Evolutionary conservation across 1,140 invertebrate genomes (phyloP).

Genomic region (Halesus radiatus): DNA sequence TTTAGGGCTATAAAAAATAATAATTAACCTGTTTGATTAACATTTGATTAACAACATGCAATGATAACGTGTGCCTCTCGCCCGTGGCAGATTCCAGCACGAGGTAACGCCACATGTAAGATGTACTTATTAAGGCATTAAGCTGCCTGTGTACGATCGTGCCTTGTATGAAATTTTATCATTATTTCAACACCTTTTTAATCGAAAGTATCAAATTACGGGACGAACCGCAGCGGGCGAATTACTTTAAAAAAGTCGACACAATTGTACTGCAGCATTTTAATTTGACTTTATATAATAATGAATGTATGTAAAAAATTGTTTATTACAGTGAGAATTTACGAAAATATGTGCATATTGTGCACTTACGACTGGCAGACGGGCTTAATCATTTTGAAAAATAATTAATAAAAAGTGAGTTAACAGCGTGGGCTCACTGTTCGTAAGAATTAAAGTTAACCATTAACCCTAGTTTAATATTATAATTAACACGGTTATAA

Average conservation of each 20-base stretch:
- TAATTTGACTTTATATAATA: too few relatives aligned
- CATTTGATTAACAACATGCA: background rate
- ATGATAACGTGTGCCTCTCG: background rate
- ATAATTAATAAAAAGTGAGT: too few relatives aligned
- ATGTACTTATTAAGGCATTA: slow-evolving; percentile 24
- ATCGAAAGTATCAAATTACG: slow-evolving; percentile 6
- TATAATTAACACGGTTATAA: too few relatives aligned
- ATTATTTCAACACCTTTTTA: slow-evolving; percentile 25
- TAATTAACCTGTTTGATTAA: slow-evolving; percentile 29
- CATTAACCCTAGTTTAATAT: too few relatives aligned
- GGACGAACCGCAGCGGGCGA: background rate
- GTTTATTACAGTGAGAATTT: too few relatives aligned
- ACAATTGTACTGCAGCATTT: too few relatives aligned
- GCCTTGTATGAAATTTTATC: slow-evolving; percentile 8
- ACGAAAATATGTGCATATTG: too few relatives aligned
- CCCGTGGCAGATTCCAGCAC: background rate
- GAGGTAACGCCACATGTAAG: background rate
- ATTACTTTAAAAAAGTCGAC: background rate
- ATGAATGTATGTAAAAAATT: too few relatives aligned
- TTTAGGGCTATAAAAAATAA: background rate
- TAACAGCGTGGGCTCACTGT: too few relatives aligned
- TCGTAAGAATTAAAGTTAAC: too few relatives aligned
- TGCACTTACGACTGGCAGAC: too few relatives aligned
- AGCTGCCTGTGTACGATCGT: background rate
- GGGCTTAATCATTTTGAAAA: too few relatives aligned